Evolutionary conservation across 2,797 vertebrate genomes (phyloP).

Genomic region (Meriones psammophilus): DNA sequence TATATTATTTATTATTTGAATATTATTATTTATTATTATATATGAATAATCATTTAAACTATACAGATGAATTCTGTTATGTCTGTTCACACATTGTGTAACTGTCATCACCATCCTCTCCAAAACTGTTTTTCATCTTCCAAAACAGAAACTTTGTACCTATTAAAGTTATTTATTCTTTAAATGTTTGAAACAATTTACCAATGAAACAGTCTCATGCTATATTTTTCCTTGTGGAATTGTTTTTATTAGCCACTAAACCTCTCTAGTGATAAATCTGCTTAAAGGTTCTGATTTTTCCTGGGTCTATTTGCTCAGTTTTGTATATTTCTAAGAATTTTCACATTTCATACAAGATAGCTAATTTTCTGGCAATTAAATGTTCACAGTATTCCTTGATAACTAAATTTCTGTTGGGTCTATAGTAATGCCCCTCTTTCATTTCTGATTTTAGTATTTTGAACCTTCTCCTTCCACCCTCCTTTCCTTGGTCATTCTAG

Average conservation of each 20-base stretch:
- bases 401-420: neutral
- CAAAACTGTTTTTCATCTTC: neutral
- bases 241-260: neutral
- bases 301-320: neutral
- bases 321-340: neutral
- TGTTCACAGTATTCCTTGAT: neutral
- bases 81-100: neutral
- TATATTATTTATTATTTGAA: no score
- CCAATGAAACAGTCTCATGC: neutral
- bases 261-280: neutral
- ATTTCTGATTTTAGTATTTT: neutral
- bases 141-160: neutral
- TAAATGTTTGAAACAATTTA: neutral
- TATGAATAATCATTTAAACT: neutral
- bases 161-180: neutral
- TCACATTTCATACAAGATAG: neutral
- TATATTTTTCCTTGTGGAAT: neutral
- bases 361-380: neutral
- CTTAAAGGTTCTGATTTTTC: neutral
- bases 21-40: neutral
- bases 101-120: neutral
- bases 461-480: neutral
- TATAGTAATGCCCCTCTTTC: neutral
- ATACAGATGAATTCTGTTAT: neutral
- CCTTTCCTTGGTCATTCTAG: neutral